Evolutionary conservation across 2,797 vertebrate genomes (phyloP).

Genomic region (Cirrhinus molitorella): DNA sequence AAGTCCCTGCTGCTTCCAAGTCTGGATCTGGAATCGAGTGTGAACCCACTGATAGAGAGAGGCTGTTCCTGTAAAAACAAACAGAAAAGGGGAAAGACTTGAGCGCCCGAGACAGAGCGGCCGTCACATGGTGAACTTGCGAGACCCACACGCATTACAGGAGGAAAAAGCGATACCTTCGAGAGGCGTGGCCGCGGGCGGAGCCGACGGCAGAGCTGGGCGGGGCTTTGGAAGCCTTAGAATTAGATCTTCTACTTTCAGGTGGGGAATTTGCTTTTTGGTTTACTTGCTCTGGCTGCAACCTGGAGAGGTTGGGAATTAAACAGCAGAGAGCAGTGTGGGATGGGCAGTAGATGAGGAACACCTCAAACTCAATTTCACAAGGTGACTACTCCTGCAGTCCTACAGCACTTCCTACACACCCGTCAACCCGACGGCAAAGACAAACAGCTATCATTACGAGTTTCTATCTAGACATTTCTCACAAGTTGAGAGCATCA

Average conservation of each 20-base stretch:
- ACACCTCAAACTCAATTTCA: conserved; percentile 35
- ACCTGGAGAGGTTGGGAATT: conserved; percentile 94
- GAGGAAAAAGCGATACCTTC: conserved; percentile 89
- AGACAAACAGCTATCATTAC: conserved; percentile 32
- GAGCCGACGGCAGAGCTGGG: conserved; percentile 95
- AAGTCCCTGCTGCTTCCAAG: conserved; percentile 89
- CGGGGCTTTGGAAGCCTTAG: conserved; percentile 99
- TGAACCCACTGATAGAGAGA: conserved; percentile 89
- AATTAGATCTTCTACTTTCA: conserved; percentile 98
- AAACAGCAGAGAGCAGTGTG: conserved; percentile 75
- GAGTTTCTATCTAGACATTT: neutral
- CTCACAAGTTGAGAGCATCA: neutral
- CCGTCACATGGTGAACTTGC: neutral
- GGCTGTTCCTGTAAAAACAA: conserved; percentile 87
- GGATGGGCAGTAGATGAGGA: conserved; percentile 57
- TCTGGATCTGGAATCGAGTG: conserved; percentile 89
- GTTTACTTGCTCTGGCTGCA: conserved; percentile 99
- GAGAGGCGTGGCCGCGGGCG: conserved; percentile 97
- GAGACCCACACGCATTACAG: conserved; percentile 25
- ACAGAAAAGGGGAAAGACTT: conserved; percentile 49
- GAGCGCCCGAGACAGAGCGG: neutral
- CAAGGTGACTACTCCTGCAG: neutral
- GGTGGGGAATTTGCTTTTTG: conserved; percentile 98
- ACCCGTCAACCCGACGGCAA: conserved; percentile 57
- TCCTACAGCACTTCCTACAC: conserved; percentile 7